Evolutionary conservation across 2,113 vertebrate genomes (phyloP).

Genomic region (Aldabrachelys gigantea): DNA sequence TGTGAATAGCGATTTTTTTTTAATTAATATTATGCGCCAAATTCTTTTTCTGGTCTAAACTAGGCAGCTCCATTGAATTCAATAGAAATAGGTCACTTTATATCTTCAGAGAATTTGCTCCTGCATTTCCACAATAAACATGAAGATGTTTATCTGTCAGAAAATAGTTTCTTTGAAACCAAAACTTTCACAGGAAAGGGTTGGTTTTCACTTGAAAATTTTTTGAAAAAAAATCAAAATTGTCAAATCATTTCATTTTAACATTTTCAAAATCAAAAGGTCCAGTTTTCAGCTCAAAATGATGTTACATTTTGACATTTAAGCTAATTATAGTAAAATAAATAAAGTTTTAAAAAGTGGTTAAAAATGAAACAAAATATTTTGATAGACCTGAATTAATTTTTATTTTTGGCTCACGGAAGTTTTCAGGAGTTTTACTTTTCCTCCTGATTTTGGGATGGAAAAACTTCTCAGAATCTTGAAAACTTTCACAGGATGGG

Average conservation of each 20-base stretch:
- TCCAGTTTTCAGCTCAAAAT: not conserved
- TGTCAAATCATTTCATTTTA: not conserved
- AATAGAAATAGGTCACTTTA: not conserved
- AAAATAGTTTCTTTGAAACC: not conserved
- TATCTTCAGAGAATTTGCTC: not conserved
- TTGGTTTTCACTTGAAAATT: not conserved
- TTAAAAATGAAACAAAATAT: not conserved
- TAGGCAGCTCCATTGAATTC: not conserved
- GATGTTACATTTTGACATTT: not conserved
- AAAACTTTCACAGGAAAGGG: not conserved
- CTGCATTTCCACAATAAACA: constrained; percentile 1
- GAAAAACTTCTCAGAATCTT: not conserved
- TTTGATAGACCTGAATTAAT: not conserved
- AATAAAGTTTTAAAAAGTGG: not conserved
- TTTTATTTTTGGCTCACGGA: not conserved
- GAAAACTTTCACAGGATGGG: not conserved
- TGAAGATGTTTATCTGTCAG: not conserved
- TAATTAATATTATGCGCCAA: not conserved
- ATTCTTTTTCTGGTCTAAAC: not conserved
- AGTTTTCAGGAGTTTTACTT: not conserved
- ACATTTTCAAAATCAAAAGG: not conserved
- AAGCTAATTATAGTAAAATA: not conserved
- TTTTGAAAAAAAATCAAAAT: not conserved
- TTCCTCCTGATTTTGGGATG: not conserved
- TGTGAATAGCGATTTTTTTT: not conserved